These are phyloP conservation scores for Salmo trutta DNA, from an alignment of 2,797 vertebrate species.

Conservation along the genomic window DNA sequence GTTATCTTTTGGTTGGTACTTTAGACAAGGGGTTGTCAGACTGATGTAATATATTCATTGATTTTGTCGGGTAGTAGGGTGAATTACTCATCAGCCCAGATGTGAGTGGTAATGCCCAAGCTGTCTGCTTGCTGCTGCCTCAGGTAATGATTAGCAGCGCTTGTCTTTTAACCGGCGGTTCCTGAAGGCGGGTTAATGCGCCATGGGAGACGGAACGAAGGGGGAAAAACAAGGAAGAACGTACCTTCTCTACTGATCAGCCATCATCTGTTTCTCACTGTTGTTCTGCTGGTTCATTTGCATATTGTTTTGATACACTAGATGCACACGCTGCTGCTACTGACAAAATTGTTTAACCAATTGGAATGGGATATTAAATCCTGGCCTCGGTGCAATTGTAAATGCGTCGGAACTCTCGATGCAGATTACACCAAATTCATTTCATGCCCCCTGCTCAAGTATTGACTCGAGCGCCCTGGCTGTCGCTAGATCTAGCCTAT, in stretches of 20 bases:
- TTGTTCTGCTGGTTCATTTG: not conserved
- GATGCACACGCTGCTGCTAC: not conserved
- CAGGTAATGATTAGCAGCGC: not conserved
- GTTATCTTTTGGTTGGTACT: not conserved
- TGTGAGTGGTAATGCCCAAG: not conserved
- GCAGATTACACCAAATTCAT: not conserved
- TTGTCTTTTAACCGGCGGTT: not conserved
- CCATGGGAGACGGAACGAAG: not conserved
- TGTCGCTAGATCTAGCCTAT: constrained; percentile 16
- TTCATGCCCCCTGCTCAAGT: not conserved
- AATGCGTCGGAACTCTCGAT: not conserved
- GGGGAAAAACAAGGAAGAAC: not conserved
- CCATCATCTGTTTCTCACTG: not conserved
- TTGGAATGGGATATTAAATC: constrained; percentile 14
- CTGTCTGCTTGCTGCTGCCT: not conserved
- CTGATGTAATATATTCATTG: not conserved
- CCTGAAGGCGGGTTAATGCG: not conserved
- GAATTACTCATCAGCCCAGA: not conserved
- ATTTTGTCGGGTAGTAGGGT: not conserved
- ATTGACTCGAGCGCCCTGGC: constrained; percentile 2
- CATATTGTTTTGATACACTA: not conserved
- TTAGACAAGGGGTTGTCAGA: not conserved
- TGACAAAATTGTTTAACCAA: not conserved
- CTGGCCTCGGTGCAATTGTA: constrained; percentile 7
- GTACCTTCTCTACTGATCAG: not conserved